These are phyloP conservation scores for Halcyon chelicuti DNA, from an alignment of 2,797 vertebrate genomes.

Conservation along the genomic window DNA sequence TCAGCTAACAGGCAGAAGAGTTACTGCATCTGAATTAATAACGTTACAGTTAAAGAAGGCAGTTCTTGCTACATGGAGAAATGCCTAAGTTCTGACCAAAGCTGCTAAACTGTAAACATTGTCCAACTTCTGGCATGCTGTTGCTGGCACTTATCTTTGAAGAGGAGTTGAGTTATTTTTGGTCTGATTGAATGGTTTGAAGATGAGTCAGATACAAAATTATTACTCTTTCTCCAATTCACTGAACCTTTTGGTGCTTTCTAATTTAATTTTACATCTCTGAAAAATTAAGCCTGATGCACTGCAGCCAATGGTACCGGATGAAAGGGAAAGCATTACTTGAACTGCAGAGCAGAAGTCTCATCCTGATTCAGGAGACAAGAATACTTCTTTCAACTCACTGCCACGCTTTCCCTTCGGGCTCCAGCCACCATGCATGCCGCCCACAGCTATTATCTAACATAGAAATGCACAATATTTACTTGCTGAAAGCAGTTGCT, in stretches of 20 bases:
- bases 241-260: neutral
- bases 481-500: conserved; percentile 18
- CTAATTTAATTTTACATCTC: conserved; percentile 4
- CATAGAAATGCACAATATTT: conserved; percentile 28
- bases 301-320: neutral
- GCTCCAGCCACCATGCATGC: neutral
- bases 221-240: neutral
- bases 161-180: neutral
- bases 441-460: neutral
- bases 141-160: neutral
- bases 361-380: neutral
- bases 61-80: neutral
- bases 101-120: neutral
- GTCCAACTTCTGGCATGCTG: neutral
- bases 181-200: neutral
- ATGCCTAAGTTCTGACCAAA: neutral
- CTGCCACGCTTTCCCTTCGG: neutral
- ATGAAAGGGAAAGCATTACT: neutral
- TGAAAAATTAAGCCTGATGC: neutral
- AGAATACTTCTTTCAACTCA: neutral
- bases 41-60: neutral
- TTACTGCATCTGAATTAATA: neutral
- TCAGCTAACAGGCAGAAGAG: neutral
- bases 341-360: neutral
- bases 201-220: conserved; percentile 15